Percentiles rank a stretch among this genome's conserved stretches.
Evolutionary conservation across 2,888 invertebrate genomes (phyloP).

Genomic region (Acleris cristana): DNA sequence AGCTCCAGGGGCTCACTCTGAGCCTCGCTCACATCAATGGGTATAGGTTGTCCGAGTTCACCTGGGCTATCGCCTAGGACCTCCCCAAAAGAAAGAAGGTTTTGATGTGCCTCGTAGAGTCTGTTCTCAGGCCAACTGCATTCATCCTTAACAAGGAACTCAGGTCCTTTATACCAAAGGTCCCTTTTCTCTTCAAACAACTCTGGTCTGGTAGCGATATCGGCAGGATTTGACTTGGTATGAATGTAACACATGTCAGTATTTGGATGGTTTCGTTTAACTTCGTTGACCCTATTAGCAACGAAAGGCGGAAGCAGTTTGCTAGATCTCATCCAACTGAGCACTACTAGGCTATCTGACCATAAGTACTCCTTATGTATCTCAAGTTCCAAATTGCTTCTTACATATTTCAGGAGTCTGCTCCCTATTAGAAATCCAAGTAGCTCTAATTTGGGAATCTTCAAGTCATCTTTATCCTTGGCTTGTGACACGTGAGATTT

Average conservation of each 20-base stretch:
- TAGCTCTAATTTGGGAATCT: background rate
- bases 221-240: slow-evolving; percentile 1
- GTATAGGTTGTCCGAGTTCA: no score
- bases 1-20: no score
- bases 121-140: background rate
- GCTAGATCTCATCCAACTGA: background rate
- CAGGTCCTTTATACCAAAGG: background rate
- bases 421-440: background rate
- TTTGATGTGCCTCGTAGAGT: background rate
- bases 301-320: background rate
- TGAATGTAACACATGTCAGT: background rate
- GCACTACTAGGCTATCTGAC: background rate
- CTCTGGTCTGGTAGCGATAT: background rate
- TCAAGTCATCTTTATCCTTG: background rate
- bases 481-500: background rate
- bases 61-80: no score
- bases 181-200: background rate
- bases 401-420: background rate
- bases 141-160: background rate
- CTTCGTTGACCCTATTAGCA: background rate
- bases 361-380: background rate
- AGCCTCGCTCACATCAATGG: no score
- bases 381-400: background rate
- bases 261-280: background rate
- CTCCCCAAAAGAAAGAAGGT: no score